Evolutionary conservation across 1,140 invertebrate genomes (phyloP).

Genomic region (Drosophila gunungcola): DNA sequence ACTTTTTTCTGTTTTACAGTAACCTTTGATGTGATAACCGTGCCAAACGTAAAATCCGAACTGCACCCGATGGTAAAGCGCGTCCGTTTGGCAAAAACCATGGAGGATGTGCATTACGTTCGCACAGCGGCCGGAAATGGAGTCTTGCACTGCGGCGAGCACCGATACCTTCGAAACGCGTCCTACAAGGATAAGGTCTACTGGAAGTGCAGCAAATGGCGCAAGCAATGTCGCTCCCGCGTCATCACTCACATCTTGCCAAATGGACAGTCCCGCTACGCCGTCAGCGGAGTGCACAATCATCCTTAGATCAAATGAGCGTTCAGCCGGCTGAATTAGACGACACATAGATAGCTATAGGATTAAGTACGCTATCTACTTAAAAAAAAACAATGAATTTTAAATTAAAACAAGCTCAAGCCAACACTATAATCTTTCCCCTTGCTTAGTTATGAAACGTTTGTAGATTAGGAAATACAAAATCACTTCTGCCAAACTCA

Average conservation of each 20-base stretch:
- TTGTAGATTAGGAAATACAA: neutral
- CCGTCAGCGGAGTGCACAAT: slow-evolving; percentile 75
- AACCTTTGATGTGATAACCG: slow-evolving; percentile 37
- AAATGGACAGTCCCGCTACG: slow-evolving; percentile 50
- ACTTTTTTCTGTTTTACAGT: slow-evolving; percentile 29
- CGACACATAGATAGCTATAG: slow-evolving; percentile 3
- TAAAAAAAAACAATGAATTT: neutral
- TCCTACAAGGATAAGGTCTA: slow-evolving; percentile 80
- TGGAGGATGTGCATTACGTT: slow-evolving; percentile 60
- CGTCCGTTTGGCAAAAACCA: slow-evolving; percentile 46
- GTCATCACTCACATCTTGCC: slow-evolving; percentile 67
- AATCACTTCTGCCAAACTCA: neutral
- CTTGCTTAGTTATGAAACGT: neutral
- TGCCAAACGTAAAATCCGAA: neutral
- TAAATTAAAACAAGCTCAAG: neutral
- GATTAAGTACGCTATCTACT: neutral
- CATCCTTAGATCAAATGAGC: slow-evolving; percentile 36
- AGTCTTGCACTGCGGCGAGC: slow-evolving; percentile 67
- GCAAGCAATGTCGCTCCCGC: slow-evolving; percentile 71
- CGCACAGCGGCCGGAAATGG: slow-evolving; percentile 73
- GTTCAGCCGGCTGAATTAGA: slow-evolving; percentile 4
- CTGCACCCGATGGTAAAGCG: slow-evolving; percentile 52
- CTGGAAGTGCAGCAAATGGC: slow-evolving; percentile 84
- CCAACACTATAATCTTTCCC: neutral
- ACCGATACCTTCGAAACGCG: slow-evolving; percentile 81